A percentile compares a stretch with the other conserved stretches of the same genome.
phyloP scores from a whole-genome alignment of 1,140 invertebrate species.

The Medauroidea extradentata region DNA sequence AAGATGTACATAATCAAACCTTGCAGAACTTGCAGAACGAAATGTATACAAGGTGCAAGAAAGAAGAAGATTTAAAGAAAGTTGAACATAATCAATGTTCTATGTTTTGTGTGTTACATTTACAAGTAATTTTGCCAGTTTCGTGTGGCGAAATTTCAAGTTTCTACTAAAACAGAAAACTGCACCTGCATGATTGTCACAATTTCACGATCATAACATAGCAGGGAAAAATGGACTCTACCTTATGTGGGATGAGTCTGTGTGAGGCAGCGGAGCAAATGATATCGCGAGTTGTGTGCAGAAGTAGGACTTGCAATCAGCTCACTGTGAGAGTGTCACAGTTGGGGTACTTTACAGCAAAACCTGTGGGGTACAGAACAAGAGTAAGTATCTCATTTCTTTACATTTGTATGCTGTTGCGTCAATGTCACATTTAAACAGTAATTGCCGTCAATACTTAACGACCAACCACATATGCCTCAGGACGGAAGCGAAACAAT shows the following conservation, averaged over 20 bases:
- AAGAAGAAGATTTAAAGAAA: constrained; percentile 21
- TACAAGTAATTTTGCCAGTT: constrained; percentile 25
- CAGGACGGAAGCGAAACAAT: too few relatives aligned
- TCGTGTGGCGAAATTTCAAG: constrained; percentile 22
- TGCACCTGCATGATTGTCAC: constrained; percentile 29
- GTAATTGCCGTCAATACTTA: too few relatives aligned
- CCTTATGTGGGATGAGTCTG: constrained; percentile 22
- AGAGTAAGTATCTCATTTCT: too few relatives aligned
- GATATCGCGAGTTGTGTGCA: constrained; percentile 14
- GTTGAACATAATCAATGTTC: constrained; percentile 17
- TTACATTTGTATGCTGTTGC: too few relatives aligned
- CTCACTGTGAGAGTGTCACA: too few relatives aligned
- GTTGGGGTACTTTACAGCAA: too few relatives aligned
- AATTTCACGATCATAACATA: constrained; percentile 20
- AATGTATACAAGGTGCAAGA: constrained; percentile 19
- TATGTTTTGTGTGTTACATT: constrained; percentile 25
- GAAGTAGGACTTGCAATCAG: too few relatives aligned
- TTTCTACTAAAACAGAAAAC: constrained; percentile 31
- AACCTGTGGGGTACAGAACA: too few relatives aligned
- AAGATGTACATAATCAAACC: too few relatives aligned
- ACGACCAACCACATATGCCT: too few relatives aligned
- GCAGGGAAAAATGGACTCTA: constrained; percentile 14
- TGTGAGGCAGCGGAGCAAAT: constrained; percentile 19
- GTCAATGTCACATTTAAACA: too few relatives aligned
- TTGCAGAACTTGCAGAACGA: too few relatives aligned